phyloP scores from a whole-genome alignment of 2,888 invertebrate species.

The Lysandra coridon region DNA sequence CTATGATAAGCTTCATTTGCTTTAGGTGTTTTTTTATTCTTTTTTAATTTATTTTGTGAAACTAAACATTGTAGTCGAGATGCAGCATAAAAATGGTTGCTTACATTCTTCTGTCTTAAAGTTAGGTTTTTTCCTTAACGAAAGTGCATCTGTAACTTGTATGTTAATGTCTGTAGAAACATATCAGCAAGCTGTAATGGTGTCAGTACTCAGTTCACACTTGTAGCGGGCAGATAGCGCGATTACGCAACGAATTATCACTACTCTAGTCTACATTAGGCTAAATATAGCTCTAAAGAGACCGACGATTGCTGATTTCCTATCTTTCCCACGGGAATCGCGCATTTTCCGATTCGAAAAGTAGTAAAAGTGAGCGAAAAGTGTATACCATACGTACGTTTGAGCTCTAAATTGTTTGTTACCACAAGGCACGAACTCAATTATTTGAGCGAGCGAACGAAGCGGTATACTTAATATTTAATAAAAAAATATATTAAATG shows the following conservation, averaged over 20 bases:
- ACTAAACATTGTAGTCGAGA: too few species aligned
- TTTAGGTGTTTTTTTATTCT: neutral
- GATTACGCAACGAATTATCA: conserved; percentile 32
- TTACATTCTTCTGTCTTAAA: too few species aligned
- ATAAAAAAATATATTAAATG: neutral
- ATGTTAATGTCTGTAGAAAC: neutral
- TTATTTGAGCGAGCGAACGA: too few species aligned
- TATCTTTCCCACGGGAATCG: neutral
- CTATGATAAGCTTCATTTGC: neutral
- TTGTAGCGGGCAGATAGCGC: conserved; percentile 38
- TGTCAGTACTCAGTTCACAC: conserved; percentile 40
- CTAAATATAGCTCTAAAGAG: conserved; percentile 21
- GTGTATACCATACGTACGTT: neutral
- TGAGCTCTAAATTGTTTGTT: neutral
- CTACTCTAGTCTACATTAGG: conserved; percentile 5
- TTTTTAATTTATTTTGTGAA: too few species aligned
- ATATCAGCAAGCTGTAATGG: conserved; percentile 35
- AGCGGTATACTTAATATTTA: too few species aligned
- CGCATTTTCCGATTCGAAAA: neutral
- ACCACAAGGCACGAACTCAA: neutral
- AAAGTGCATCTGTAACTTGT: neutral
- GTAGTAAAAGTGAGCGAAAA: too few species aligned
- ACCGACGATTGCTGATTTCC: neutral
- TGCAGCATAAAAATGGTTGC: too few species aligned
- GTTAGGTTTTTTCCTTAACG: too few species aligned